Evolutionary conservation across 37 sponge, comb jelly and placozoan genomes (phyloP).

Genomic region (Spongilla lacustris): DNA sequence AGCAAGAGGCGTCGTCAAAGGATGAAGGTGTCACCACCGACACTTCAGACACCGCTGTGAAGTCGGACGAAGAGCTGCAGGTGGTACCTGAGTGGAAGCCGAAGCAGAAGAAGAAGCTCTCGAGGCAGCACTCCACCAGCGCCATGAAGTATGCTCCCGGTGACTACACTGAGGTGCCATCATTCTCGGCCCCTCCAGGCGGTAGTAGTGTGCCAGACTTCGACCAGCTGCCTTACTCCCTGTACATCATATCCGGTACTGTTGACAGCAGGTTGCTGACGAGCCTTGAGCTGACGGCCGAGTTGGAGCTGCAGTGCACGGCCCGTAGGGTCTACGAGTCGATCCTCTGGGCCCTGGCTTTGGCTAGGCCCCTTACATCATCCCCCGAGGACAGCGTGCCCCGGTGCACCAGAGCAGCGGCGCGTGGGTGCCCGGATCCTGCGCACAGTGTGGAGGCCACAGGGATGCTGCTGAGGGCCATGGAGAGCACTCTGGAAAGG

Average conservation of each 20-base stretch:
- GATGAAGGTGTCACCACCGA: no score
- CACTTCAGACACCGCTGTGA: no score
- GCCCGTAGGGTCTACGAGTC: constrained; percentile 30
- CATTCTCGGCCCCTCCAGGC: background rate
- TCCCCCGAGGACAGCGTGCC: no score
- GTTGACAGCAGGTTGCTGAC: constrained; percentile 38
- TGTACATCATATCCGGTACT: constrained; percentile 55
- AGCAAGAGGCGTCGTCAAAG: no score
- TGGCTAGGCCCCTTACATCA: constrained; percentile 7
- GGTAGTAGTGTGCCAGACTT: no score
- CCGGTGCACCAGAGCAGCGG: no score
- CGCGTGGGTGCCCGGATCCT: background rate
- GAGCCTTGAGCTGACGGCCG: constrained; percentile 21
- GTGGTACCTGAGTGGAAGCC: background rate
- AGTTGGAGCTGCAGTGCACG: constrained; percentile 54
- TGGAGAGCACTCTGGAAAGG: constrained; percentile 13
- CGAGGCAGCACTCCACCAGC: background rate
- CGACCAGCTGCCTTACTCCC: constrained; percentile 28
- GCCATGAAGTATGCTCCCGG: constrained; percentile 17
- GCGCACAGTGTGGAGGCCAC: background rate
- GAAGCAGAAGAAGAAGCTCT: constrained; percentile 8
- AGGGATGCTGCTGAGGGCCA: background rate
- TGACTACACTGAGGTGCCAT: constrained; percentile 20
- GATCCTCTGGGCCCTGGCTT: constrained; percentile 22
- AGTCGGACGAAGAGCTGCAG: no score